Evolutionary conservation across 2,888 invertebrate species (phyloP).

Genomic region (Ommatoiulus sabulosus): DNA sequence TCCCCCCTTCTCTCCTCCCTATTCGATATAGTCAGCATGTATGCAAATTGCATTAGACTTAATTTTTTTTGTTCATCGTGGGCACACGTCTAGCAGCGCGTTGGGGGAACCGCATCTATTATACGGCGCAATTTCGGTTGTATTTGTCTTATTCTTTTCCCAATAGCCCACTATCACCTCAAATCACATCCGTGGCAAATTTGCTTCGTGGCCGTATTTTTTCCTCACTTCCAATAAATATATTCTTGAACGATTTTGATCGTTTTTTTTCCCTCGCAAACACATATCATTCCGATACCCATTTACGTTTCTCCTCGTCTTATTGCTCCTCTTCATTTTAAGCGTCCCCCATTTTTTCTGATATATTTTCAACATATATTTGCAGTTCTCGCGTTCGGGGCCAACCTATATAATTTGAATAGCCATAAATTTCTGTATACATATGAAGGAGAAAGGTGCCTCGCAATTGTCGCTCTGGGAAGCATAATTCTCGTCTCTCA

Average conservation of each 20-base stretch:
- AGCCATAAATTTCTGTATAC: constrained; percentile 53
- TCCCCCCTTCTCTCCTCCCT: neutral
- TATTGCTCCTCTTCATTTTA: constrained; percentile 48
- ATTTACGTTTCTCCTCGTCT: constrained; percentile 41
- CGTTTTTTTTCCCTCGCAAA: constrained; percentile 42
- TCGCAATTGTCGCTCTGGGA: constrained; percentile 55
- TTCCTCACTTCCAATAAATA: constrained; percentile 47
- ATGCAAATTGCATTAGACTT: constrained; percentile 48
- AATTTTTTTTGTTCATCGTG: constrained; percentile 25
- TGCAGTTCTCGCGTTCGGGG: constrained; percentile 32
- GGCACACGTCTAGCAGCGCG: neutral
- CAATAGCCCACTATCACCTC: constrained; percentile 32
- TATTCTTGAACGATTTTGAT: constrained; percentile 47
- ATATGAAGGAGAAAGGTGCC: constrained; percentile 49
- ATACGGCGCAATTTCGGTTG: constrained; percentile 15
- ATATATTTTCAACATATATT: constrained; percentile 34
- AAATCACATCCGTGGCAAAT: constrained; percentile 48
- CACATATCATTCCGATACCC: constrained; percentile 48
- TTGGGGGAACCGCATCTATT: constrained; percentile 25
- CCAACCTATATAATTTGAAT: constrained; percentile 55
- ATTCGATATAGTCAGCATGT: constrained; percentile 38
- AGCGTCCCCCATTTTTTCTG: constrained; percentile 48
- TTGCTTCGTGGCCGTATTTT: constrained; percentile 41
- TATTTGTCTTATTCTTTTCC: constrained; percentile 47
- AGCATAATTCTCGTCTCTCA: constrained; percentile 56